These are phyloP conservation scores for Copsychus sechellarum DNA, from an alignment of 2,113 vertebrate genomes.

Conservation along the genomic window DNA sequence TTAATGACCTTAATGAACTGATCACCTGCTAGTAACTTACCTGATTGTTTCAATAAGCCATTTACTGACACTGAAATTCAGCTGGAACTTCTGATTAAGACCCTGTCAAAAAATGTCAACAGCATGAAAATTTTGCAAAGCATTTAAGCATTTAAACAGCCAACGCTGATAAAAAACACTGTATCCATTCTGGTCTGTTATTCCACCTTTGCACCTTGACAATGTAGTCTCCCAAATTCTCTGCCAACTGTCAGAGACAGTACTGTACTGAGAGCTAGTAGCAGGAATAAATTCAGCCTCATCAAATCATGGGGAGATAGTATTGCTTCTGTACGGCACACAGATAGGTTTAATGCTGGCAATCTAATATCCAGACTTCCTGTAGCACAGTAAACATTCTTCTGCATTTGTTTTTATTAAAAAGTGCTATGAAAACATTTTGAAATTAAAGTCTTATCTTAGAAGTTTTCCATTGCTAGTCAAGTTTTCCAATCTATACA, in stretches of 20 bases:
- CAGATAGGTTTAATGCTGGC: not conserved
- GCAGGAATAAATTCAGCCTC: not conserved
- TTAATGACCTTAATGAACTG: not conserved
- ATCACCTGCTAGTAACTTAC: not conserved
- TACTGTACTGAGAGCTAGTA: not conserved
- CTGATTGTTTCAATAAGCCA: not conserved
- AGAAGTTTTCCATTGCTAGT: not conserved
- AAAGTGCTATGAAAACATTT: not conserved
- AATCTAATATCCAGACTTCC: not conserved
- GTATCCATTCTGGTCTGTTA: not conserved
- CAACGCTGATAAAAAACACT: not conserved
- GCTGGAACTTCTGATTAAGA: not conserved
- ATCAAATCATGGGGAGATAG: not conserved
- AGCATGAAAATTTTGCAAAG: not conserved
- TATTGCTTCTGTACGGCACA: not conserved
- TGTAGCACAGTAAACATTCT: not conserved
- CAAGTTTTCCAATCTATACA: not conserved
- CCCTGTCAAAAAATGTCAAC: not conserved
- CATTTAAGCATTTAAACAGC: not conserved
- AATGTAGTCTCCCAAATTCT: not conserved
- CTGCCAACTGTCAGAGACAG: not conserved
- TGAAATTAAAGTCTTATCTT: not conserved
- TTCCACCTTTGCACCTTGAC: not conserved
- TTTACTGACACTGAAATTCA: not conserved
- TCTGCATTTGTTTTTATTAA: not conserved